These are phyloP conservation scores for Lissocephala sabroskyi DNA, from an alignment of 2,888 invertebrate species.

Conservation along the genomic window DNA sequence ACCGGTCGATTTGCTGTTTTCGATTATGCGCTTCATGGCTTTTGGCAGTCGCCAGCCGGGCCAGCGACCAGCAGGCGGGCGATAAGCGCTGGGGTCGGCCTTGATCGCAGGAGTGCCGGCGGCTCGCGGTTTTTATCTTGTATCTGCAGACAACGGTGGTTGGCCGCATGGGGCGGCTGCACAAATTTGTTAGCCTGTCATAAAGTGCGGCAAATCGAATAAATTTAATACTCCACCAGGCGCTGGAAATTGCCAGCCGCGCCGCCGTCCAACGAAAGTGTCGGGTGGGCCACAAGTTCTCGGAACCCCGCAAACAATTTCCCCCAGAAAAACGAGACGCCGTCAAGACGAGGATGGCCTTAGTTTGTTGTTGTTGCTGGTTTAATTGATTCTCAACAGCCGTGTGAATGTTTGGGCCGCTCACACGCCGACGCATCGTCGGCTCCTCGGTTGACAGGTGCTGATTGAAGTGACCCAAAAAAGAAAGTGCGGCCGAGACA, in stretches of 20 bases:
- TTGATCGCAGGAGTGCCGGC: conserved; percentile 31
- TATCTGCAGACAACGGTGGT: conserved; percentile 15
- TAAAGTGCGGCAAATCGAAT: conserved; percentile 56
- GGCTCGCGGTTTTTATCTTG: conserved; percentile 14
- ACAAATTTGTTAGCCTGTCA: conserved; percentile 60
- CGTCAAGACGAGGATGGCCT: too few species aligned
- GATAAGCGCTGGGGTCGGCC: conserved; percentile 28
- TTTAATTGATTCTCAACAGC: conserved; percentile 54
- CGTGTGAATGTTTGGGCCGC: conserved; percentile 20
- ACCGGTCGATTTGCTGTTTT: conserved; percentile 60
- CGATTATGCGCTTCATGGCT: conserved; percentile 55
- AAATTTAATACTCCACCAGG: conserved; percentile 34
- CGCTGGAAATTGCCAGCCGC: too few species aligned
- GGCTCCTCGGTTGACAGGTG: conserved; percentile 47
- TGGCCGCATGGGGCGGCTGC: conserved; percentile 49
- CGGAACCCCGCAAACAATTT: conserved; percentile 34
- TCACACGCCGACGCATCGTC: conserved; percentile 43
- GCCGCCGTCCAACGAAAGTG: conserved; percentile 40
- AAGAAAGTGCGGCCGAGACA: conserved; percentile 5
- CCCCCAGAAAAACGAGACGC: conserved; percentile 1
- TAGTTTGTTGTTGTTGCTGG: background rate
- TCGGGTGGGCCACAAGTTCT: conserved; percentile 21
- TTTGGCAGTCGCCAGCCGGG: conserved; percentile 39
- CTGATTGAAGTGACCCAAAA: conserved; percentile 61
- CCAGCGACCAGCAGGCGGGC: background rate